Evolutionary conservation across 2,888 invertebrate species (phyloP), one percentile per base, ranked within the genome.

Genomic region (Portevinia maculata): DNA sequence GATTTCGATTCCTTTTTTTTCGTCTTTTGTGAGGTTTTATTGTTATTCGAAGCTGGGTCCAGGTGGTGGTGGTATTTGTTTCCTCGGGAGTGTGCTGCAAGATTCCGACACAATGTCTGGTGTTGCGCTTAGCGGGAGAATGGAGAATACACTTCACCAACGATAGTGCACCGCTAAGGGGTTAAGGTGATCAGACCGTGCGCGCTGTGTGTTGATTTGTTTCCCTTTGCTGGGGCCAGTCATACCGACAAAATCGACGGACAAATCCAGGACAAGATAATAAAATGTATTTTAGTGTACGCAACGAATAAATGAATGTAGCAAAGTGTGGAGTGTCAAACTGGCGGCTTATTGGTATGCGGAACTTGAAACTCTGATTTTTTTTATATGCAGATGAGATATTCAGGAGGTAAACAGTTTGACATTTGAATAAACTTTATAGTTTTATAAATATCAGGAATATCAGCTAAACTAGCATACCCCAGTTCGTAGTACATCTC

Each of bases 191-290:
- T 44, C 46, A 17, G 52, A 52, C 24, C 5, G 3, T 28, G 39
- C 4, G 30, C 28, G 21, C 28, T 24, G 44, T 52, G 67, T 50
- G 74, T 60, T 57, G 59, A 71, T 83, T 75, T 78, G 53, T 78
- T 53, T 60, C 28, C 46, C 37, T 67, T 73, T 83, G 64, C 13
- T 41, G 57, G 13, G 21, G 15, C 64, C 50, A 34, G 41, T n/a
- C 46, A 17, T 52, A 34, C 60, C 60, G 83, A 67, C 78, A 71
- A 67, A 83, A 78, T 9, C 65, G 64, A 60, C 44, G 46, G 65
- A 76, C 81, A 81, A 81, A 81, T 81, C 39, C 64, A 55, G 64
- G 70, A 83, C 81, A 83, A 81, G 81, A 83, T 83, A 83, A 76
- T 83, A 71, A 76, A 81, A 76, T 71, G 65, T 83, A 24, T 74